These are phyloP conservation scores for Hydractinia echinata DNA, from an alignment of 30 jellyfish, hydroid and myxozoan species.

Conservation along the genomic window DNA sequence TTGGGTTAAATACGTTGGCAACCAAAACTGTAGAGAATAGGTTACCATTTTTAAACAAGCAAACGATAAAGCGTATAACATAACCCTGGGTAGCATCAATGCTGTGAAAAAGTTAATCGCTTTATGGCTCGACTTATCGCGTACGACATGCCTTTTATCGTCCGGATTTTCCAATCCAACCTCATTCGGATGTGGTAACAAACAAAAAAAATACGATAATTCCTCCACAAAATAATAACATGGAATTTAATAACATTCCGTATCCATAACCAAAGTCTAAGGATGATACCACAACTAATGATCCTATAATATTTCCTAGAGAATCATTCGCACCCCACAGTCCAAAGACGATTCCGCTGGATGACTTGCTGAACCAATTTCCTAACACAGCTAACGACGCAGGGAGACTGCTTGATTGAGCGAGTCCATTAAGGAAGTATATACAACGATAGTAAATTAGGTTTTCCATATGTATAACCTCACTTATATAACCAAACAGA, in stretches of 20 bases:
- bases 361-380: constrained; percentile 86
- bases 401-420: constrained; percentile 96
- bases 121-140: background rate
- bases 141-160: background rate
- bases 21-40: constrained; percentile 90
- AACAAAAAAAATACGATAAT: constrained; percentile 51
- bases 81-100: constrained; percentile 81
- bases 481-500: constrained; percentile 77
- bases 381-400: constrained; percentile 91
- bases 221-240: constrained; percentile 80
- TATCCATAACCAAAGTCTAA: constrained; percentile 76
- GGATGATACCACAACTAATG: constrained; percentile 61
- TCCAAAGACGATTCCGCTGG: constrained; percentile 86
- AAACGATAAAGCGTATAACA: constrained; percentile 79
- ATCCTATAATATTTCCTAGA: constrained; percentile 83
- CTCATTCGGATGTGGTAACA: constrained; percentile 71
- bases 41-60: constrained; percentile 91
- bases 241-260: constrained; percentile 70
- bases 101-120: constrained; percentile 75
- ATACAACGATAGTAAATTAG: constrained; percentile 52
- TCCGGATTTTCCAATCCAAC: constrained; percentile 44
- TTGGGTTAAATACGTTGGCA: constrained; percentile 85
- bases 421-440: constrained; percentile 70
- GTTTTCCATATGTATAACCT: constrained; percentile 37
- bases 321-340: constrained; percentile 96